phyloP scores from a whole-genome alignment of 2,797 vertebrate species.

The Arremon aurantiirostris region DNA sequence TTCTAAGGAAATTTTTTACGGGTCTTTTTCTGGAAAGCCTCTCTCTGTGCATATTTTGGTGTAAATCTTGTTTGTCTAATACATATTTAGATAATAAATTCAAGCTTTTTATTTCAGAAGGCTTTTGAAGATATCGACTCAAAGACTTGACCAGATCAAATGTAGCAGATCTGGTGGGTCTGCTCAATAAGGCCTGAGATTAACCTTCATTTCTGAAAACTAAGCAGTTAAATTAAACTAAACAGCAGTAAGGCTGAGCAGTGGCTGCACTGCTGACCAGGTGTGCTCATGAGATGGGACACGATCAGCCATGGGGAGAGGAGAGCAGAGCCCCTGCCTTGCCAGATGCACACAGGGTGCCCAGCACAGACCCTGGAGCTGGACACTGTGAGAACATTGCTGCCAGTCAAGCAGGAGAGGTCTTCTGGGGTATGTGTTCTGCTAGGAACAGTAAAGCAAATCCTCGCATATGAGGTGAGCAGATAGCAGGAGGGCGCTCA shows the following conservation, averaged over 20 bases:
- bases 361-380: neutral
- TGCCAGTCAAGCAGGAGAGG: neutral
- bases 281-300: neutral
- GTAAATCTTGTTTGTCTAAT: neutral
- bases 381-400: neutral
- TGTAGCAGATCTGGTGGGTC: neutral
- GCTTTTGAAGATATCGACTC: rapidly evolving
- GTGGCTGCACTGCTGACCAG: neutral
- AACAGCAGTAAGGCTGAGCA: neutral
- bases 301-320: neutral
- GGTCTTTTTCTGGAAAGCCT: neutral
- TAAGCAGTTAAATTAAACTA: neutral
- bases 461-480: rapidly evolving
- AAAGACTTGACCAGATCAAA: neutral
- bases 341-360: neutral
- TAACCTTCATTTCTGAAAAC: neutral
- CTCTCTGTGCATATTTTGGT: neutral
- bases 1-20: neutral
- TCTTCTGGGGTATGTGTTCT: neutral
- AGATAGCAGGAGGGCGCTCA: neutral
- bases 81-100: neutral
- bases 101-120: neutral
- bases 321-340: neutral
- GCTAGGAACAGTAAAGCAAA: neutral
- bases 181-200: neutral